phyloP scores from a whole-genome alignment of 2,797 vertebrate genomes.

The Triplophysa yarkandensis region DNA sequence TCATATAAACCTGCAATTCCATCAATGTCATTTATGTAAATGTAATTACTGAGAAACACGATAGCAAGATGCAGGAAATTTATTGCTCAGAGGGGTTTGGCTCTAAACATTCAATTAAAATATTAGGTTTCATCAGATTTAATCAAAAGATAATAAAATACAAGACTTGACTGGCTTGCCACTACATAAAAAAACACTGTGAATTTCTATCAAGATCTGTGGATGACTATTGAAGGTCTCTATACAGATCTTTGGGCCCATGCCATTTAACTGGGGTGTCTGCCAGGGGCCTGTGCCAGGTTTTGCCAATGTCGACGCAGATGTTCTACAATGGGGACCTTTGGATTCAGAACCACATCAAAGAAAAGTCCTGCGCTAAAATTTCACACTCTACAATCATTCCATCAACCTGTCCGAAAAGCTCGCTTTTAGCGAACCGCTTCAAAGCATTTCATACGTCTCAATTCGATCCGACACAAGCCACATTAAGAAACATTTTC shows the following conservation, averaged over 20 bases:
- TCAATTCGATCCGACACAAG: background rate
- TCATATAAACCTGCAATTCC: conserved; percentile 85
- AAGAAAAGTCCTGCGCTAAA: conserved; percentile 35
- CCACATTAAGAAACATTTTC: background rate
- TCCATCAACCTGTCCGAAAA: conserved; percentile 25
- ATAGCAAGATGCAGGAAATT: conserved; percentile 89
- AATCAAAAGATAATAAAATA: conserved; percentile 98
- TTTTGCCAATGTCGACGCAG: conserved; percentile 43
- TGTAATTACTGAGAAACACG: conserved; percentile 97
- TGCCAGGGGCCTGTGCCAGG: conserved; percentile 43
- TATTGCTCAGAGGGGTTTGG: conserved; percentile 90
- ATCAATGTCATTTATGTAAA: conserved; percentile 98
- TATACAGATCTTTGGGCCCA: conserved; percentile 46
- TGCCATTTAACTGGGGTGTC: conserved; percentile 45
- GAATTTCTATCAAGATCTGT: conserved; percentile 13
- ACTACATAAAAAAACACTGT: background rate
- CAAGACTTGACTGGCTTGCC: conserved; percentile 80
- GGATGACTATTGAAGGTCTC: conserved; percentile 40
- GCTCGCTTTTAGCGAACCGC: conserved; percentile 17
- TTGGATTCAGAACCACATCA: conserved; percentile 44
- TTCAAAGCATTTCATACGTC: conserved; percentile 38
- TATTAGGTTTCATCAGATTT: conserved; percentile 96
- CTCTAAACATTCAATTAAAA: conserved; percentile 99
- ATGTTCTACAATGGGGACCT: conserved; percentile 48
- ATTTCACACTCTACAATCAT: conserved; percentile 48